Base-by-base conservation (phyloP, 1,140 invertebrate species). In the Nomia melanderi region DNA sequence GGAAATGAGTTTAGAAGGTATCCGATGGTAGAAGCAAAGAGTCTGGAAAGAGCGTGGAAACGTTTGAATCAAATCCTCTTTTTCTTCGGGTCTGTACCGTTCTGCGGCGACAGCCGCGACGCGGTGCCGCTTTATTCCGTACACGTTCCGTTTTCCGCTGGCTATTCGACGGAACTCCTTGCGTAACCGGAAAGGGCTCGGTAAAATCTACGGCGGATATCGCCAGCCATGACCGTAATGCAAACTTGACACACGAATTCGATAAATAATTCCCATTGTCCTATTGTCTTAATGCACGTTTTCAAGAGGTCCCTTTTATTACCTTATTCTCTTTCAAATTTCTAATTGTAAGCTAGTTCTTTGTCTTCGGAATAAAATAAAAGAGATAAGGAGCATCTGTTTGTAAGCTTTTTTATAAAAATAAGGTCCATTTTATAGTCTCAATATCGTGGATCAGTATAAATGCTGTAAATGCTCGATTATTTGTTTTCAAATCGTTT, bases 151-250 rank as follows among this genome's bases (percentile, higher is more conserved):
- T 69, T 69, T 76, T 76, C 73, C 65, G 54, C 31, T 36, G 73
- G 41, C 54, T 12, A 67, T 69, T 60, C 64, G 41, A 59, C 54
- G 31, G 65, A 29, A 47, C 65, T 64, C 31, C 64, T 76, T 76
- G 54, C 73, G 73, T 69, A 76, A 76, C 73, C 63, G 64, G 73
- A 75, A 75, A 31, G 31, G 53, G 63, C 50, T n/a, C 36, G 29
- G 53, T n/a, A 36, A 62, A 75, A 75, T 67, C 41, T 39, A 59
- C 73, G 31, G 31, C 73, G 73, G 73, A 76, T 59, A 76, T 69
- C 73, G 65, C 17, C 64, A 69, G 54, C 64, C 73, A 76, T 69
- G 73, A 76, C 73, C 54, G 65, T 39, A 76, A 76, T 76, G 73
- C 54, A 76, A 50, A 76, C 47, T 36, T 29, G 6, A 27, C 20